A percentile compares a stretch with the other conserved stretches of the same genome.
phyloP scores from a whole-genome alignment of 1,140 invertebrate species.

The Carposina sasakii region DNA sequence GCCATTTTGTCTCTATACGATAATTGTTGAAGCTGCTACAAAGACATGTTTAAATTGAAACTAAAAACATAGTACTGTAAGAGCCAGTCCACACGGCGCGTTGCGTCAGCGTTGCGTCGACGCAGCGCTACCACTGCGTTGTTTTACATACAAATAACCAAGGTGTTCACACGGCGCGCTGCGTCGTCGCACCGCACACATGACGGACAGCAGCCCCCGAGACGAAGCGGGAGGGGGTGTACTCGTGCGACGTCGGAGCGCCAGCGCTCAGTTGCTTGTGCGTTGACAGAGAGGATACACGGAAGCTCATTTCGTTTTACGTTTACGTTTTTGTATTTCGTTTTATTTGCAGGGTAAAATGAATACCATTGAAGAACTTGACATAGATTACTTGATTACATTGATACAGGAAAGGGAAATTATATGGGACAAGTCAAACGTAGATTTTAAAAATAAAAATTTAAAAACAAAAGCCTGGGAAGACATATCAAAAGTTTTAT shows the following conservation, averaged over 20 bases:
- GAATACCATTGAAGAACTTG: conserved; percentile 9
- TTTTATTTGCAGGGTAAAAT: conserved; percentile 6
- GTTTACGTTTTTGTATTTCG: conserved; percentile 2
- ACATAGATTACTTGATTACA: conserved; percentile 9
- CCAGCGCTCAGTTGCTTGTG: conserved; percentile 9
- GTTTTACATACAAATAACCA: conserved; percentile 10
- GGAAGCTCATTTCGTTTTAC: conserved; percentile 4
- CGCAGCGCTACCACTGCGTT: conserved; percentile 7
- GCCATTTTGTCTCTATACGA: too few relatives aligned
- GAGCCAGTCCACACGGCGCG: too few relatives aligned
- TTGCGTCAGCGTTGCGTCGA: conserved; percentile 8
- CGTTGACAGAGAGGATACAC: conserved; percentile 1
- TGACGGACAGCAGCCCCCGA: conserved; percentile 5
- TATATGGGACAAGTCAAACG: conserved; percentile 6
- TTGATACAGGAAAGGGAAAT: conserved; percentile 9
- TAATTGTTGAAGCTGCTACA: too few relatives aligned
- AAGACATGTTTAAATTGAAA: too few relatives aligned
- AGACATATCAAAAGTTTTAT: conserved; percentile 10
- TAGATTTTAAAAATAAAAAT: conserved; percentile 11
- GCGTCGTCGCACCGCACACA: conserved; percentile 3
- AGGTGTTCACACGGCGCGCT: conserved; percentile 7
- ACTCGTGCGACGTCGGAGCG: conserved; percentile 5
- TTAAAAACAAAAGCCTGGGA: conserved; percentile 9
- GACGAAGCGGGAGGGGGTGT: conserved; percentile 4
- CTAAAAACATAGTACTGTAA: too few relatives aligned